Evolutionary conservation across 2,113 vertebrate species (phyloP).

Genomic region (Rallus limicola): DNA sequence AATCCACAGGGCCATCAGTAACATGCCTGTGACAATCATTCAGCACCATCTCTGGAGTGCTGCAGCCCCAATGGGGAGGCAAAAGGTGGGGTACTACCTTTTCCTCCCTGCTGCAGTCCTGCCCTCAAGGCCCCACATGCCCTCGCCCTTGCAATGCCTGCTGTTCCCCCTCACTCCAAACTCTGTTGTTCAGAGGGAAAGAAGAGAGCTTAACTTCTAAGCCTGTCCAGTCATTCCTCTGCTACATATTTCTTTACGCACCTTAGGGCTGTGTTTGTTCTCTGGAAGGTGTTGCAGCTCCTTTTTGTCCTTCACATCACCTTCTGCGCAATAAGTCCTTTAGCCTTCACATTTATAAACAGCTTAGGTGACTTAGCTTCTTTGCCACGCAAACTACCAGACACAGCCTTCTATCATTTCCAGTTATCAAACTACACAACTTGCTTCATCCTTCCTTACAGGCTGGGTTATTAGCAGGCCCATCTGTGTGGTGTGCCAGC

Average conservation of each 20-base stretch:
- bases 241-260: fast-evolving
- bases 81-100: background rate
- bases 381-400: background rate
- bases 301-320: background rate
- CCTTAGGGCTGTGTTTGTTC: background rate
- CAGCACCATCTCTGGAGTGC: background rate
- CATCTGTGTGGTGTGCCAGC: background rate
- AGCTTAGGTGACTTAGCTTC: background rate
- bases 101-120: fast-evolving
- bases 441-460: background rate
- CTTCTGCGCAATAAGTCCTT: background rate
- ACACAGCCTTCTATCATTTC: background rate
- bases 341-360: background rate
- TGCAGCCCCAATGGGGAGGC: background rate
- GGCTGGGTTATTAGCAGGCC: background rate
- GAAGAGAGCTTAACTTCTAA: background rate
- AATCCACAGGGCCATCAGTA: background rate
- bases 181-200: background rate
- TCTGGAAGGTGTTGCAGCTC: background rate
- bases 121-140: fast-evolving
- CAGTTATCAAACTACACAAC: background rate
- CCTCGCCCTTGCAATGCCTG: background rate
- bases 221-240: background rate
- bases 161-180: background rate
- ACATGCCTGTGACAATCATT: background rate